These are phyloP conservation scores for Apaloderma vittatum DNA, from an alignment of 2,113 vertebrate species.

Conservation along the genomic window DNA sequence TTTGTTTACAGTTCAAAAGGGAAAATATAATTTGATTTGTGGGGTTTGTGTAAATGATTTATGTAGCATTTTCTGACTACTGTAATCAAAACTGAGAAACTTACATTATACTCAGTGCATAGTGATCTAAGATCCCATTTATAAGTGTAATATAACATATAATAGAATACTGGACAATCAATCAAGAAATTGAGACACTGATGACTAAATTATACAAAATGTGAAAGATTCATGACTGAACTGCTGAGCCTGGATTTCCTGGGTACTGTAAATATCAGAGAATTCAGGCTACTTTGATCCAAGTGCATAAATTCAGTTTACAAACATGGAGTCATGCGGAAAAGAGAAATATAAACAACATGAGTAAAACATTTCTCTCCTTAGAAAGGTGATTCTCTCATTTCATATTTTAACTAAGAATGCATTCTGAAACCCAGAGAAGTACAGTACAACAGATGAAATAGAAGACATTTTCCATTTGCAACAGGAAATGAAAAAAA, in stretches of 20 bases:
- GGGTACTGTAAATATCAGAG: conserved; percentile 37
- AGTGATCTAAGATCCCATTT: conserved; percentile 46
- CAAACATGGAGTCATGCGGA: neutral
- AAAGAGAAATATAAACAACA: conserved; percentile 10
- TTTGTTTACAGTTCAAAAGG: conserved; percentile 44
- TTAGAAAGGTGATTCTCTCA: neutral
- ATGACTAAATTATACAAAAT: conserved; percentile 59
- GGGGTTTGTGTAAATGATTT: conserved; percentile 10
- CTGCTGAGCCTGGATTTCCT: conserved; percentile 1
- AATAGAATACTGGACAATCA: conserved; percentile 49
- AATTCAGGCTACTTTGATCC: conserved; percentile 16
- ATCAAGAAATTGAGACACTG: conserved; percentile 45
- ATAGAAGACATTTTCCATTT: neutral
- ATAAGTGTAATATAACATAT: conserved; percentile 39
- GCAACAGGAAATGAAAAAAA: neutral
- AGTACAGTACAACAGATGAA: neutral
- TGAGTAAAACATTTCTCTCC: neutral
- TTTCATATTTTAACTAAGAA: neutral
- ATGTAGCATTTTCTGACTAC: conserved; percentile 4
- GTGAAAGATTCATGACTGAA: conserved; percentile 49
- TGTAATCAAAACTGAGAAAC: conserved; percentile 44
- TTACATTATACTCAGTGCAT: neutral
- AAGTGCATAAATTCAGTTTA: conserved; percentile 58
- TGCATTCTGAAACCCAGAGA: neutral
- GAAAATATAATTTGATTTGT: conserved; percentile 21